phyloP scores from a whole-genome alignment of 2,888 invertebrate genomes.

The Scrobipalpa atriplicella region DNA sequence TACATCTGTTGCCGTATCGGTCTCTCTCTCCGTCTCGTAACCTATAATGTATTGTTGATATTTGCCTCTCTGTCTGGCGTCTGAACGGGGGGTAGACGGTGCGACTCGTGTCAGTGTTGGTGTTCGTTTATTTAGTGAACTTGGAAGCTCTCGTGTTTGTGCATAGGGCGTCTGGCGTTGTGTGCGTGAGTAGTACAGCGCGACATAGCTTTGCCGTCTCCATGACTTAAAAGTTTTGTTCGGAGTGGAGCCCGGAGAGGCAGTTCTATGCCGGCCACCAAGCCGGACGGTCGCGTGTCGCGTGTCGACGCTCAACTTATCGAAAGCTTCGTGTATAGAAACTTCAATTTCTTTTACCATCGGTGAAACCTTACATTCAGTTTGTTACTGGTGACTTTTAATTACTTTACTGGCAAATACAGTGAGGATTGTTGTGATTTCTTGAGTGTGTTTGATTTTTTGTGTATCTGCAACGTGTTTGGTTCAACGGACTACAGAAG shows the following conservation, averaged over 20 bases:
- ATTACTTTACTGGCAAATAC: constrained; percentile 46
- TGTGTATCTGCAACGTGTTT: constrained; percentile 81
- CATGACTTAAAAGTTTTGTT: constrained; percentile 82
- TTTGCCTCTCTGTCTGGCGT: constrained; percentile 73
- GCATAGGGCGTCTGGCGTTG: constrained; percentile 75
- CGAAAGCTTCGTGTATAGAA: constrained; percentile 69
- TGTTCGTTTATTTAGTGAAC: constrained; percentile 83
- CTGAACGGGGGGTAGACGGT: constrained; percentile 80
- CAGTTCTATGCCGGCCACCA: constrained; percentile 80
- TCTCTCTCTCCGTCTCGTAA: constrained; percentile 63
- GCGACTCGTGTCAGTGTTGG: constrained; percentile 77
- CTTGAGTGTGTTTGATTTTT: constrained; percentile 70
- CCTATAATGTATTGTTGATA: constrained; percentile 77
- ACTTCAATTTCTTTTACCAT: constrained; percentile 61
- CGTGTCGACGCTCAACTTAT: constrained; percentile 63
- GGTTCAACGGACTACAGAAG: constrained; percentile 81
- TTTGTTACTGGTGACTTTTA: constrained; percentile 45
- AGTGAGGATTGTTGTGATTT: constrained; percentile 55
- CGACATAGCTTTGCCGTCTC: constrained; percentile 83
- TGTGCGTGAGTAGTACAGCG: constrained; percentile 81
- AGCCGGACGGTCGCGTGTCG: constrained; percentile 63
- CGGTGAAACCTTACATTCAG: constrained; percentile 44
- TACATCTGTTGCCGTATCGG: constrained; percentile 77
- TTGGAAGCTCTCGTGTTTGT: constrained; percentile 81
- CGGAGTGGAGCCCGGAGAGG: constrained; percentile 70